These are phyloP conservation scores for Bruchidius siliquastri DNA, from an alignment of 2,888 invertebrate genomes.

Conservation along the genomic window DNA sequence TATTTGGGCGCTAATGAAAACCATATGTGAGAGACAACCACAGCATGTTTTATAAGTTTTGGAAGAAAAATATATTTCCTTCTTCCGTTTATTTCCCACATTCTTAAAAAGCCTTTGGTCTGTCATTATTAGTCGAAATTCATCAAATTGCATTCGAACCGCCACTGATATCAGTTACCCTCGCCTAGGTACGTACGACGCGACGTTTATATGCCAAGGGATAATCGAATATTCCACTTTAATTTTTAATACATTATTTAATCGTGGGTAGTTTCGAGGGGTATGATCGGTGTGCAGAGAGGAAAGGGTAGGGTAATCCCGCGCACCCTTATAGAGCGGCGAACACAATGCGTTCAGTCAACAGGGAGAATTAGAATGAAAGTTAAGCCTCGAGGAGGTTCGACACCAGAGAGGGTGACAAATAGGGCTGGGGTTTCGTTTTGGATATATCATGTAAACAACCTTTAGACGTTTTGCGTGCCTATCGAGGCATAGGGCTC, in stretches of 20 bases:
- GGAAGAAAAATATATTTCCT: too few species aligned
- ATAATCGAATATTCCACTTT: constrained; percentile 17
- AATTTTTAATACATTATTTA: constrained; percentile 20
- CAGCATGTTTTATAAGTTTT: too few species aligned
- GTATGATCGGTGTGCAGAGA: background rate
- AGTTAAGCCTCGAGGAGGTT: constrained; percentile 11
- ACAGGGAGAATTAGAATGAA: constrained; percentile 10
- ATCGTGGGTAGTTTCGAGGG: constrained; percentile 16
- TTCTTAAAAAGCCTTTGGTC: too few species aligned
- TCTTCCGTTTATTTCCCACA: too few species aligned
- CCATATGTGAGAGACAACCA: too few species aligned
- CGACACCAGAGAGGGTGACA: constrained; percentile 1
- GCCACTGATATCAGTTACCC: background rate
- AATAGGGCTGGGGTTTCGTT: background rate
- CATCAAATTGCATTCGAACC: too few species aligned
- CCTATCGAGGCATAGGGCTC: too few species aligned
- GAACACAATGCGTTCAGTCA: constrained; percentile 12
- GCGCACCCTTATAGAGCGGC: background rate
- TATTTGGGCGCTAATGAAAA: too few species aligned
- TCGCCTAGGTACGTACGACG: background rate
- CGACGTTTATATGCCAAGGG: constrained; percentile 3
- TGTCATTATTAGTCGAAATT: too few species aligned
- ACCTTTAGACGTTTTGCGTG: background rate
- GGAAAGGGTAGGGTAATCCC: constrained; percentile 9
- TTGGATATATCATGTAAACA: background rate